Evolutionary conservation across 2,888 invertebrate genomes (phyloP).

Genomic region (Nephrotoma appendiculata): DNA sequence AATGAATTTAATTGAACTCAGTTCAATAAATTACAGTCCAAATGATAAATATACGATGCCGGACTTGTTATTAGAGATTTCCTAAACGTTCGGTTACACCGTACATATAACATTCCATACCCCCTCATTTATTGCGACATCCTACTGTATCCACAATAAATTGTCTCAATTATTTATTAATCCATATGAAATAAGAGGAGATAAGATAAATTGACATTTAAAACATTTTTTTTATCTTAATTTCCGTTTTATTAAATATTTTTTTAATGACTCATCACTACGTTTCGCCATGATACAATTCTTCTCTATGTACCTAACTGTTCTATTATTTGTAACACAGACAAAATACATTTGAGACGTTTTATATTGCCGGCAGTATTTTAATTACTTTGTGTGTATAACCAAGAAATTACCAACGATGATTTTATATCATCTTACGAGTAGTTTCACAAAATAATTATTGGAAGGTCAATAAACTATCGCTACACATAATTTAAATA

Average conservation of each 20-base stretch:
- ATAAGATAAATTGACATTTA: neutral
- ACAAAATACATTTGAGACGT: neutral
- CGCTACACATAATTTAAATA: neutral
- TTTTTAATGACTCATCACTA: neutral
- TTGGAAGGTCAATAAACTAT: neutral
- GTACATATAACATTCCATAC: neutral
- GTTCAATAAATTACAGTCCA: neutral
- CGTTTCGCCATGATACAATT: neutral
- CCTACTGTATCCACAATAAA: neutral
- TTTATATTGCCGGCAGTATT: neutral
- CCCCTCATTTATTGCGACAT: neutral
- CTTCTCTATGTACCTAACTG: neutral
- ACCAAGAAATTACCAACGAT: neutral
- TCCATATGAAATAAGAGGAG: neutral
- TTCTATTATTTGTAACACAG: neutral
- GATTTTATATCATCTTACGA: neutral
- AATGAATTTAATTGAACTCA: neutral
- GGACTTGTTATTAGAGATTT: too few species aligned
- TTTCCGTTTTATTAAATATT: neutral
- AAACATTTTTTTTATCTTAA: neutral
- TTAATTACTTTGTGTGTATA: neutral
- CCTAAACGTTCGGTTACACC: too few species aligned
- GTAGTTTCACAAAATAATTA: neutral
- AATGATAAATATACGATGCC: neutral
- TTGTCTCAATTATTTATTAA: neutral